Base-by-base conservation (phyloP, 2,113 vertebrate species). In the Cromileptes altivelis region DNA sequence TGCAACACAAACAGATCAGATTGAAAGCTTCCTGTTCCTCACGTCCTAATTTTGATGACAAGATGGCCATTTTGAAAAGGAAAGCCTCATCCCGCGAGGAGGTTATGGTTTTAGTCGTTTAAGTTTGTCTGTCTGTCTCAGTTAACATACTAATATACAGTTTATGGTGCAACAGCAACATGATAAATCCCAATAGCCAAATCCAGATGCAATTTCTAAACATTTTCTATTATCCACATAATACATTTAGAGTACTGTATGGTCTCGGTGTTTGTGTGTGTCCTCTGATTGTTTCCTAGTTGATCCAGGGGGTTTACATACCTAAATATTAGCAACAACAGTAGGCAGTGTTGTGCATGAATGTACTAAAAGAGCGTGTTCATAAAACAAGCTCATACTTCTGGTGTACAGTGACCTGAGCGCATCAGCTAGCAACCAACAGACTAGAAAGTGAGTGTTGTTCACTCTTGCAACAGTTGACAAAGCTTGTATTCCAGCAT, bases 1-100 rank as follows among this genome's bases (percentile, higher is more conserved):
- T 99, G 95, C 0, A 33, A 42, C 18, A 75, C 37, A 23, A 23
- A 4, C 63, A 23, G 30, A 56, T 70, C 37, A 42, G 27, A 40
- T 65, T 21, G 8, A 37, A 0, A 49, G 23, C 11, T 53, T 71
- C 3, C 45, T 0, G 1, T 13, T 12, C 12, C 11, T 13, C 42
- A 13, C 9, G 1, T 47, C 13, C 2, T 47, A 47, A 37, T 53
- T 30, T 14, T 33, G 15, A 68, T 49, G 45, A 50, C 15, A 30
- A 21, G 45, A 68, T 1, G 14, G 40, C 42, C 12, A 21, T 55
- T 42, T 40, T 40, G 7, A 55, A 37, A 50, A 50, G 23, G 5
- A 30, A 68, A 69, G 19, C 27, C 19, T 55, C 19, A n/a, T 72
- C 17, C 15, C 45, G 4, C 11, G 13, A 30, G 45, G 15, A 68